phyloP scores from a whole-genome alignment of 2,888 invertebrate species.

The Eurytoma adleriae region DNA sequence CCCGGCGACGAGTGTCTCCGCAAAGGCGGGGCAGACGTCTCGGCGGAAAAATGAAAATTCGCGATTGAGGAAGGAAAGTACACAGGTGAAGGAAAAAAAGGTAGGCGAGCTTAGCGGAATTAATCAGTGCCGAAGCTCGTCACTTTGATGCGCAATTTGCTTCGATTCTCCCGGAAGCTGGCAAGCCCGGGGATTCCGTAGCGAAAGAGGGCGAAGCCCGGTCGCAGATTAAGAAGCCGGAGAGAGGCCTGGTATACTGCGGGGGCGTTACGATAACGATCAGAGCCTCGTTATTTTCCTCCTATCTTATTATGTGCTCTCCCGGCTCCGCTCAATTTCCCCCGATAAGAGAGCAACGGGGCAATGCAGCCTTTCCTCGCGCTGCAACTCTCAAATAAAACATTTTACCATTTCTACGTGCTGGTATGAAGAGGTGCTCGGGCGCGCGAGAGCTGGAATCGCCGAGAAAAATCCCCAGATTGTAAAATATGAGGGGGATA shows the following conservation, averaged over 20 bases:
- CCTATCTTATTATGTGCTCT: slow-evolving; percentile 1
- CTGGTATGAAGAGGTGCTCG: background rate
- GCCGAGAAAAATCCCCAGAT: slow-evolving; percentile 23
- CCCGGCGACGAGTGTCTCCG: slow-evolving; percentile 15
- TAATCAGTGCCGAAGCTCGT: too few relatives aligned
- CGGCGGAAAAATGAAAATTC: too few relatives aligned
- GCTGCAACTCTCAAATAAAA: background rate
- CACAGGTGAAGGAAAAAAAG: background rate
- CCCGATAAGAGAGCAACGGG: background rate
- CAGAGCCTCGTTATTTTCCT: slow-evolving; percentile 20
- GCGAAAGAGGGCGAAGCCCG: background rate
- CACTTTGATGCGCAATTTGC: slow-evolving; percentile 14
- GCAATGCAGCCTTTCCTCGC: slow-evolving; percentile 15
- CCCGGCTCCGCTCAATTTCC: background rate
- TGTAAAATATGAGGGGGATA: slow-evolving; percentile 24
- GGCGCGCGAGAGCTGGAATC: background rate
- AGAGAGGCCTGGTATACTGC: background rate
- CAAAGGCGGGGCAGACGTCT: background rate
- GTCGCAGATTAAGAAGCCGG: slow-evolving; percentile 1
- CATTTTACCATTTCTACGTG: background rate
- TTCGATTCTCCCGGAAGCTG: slow-evolving; percentile 11
- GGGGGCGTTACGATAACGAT: slow-evolving; percentile 21
- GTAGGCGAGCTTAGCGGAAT: slow-evolving; percentile 10
- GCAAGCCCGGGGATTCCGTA: background rate
- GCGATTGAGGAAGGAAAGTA: too few relatives aligned